Evolutionary conservation across 2,113 vertebrate species (phyloP), one percentile per base, ranked within the genome.

Genomic region (Gallinago paraguaiae): DNA sequence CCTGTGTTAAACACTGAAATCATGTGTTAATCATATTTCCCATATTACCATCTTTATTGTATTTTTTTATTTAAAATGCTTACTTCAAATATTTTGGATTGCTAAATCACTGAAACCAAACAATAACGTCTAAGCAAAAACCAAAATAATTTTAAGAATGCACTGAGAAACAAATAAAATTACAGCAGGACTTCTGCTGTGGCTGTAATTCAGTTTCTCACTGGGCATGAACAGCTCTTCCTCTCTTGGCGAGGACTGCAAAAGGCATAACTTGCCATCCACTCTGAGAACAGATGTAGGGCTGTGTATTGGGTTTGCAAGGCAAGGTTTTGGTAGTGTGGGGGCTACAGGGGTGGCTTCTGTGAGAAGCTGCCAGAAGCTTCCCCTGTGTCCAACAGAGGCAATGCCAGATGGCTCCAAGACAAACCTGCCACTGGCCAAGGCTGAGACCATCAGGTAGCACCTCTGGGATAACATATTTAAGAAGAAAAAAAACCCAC

Each of bases 131-230:
- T 41, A 79, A 72, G 20, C 23, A 64, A 86, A 67, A 7, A 77
- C 61, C 16, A 54, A 75, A 88, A 82, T 83, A 63, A 74, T 88
- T 80, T 91, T 37, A 88, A 76, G 50, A 83, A 75, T 63, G 8
- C 12, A 82, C 31, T 79, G 76, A 82, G 27, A 89, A 89, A 75
- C 18, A 86, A 88, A 93, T 33, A 13, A 82, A 89, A 90, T 92
- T 91, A 71, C 16, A 81, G 30, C 68, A 83, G 39, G 27, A 3
- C 35, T 92, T 86, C 86, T 92, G 64, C 75, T 82, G 16, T 77
- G 76, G 37, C 69, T 56, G 33, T 68, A 82, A 92, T 71, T 86
- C 30, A 70, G 1, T 94, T 93, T 93, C 77, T 92, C 18, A 45
- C 27, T 68, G 43, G 63, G 25, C 0, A 0, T n/a, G 30, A 65